Conservation (phyloP, 53 echinoderm and acorn worm species). For the Paelopatides confundens region DNA sequence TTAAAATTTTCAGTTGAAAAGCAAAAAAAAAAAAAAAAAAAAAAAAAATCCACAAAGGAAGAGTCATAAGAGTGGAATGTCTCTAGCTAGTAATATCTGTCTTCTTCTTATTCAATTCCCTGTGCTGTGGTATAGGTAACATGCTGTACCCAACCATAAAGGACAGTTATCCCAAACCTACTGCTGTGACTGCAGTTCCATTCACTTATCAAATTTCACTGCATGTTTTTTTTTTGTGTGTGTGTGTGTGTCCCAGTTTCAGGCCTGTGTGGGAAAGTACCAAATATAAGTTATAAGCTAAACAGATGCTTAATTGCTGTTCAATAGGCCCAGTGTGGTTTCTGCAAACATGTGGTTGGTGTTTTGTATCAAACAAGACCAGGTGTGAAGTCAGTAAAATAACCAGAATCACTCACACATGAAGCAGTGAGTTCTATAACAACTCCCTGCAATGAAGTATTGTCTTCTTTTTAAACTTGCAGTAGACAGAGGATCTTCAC, state of each 20-base stretch:
- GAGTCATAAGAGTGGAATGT: neutral
- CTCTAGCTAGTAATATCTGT: neutral
- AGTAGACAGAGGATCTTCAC: no score
- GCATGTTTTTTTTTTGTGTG: no score
- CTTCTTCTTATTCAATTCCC: neutral
- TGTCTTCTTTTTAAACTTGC: no score
- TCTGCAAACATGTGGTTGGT: conserved; percentile 43
- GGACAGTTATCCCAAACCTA: no score
- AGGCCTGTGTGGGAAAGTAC: conserved; percentile 35
- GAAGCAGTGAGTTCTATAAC: conserved; percentile 16
- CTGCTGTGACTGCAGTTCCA: conserved; percentile 7
- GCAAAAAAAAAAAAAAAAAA: neutral
- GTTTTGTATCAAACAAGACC: conserved; percentile 39
- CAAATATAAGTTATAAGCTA: neutral
- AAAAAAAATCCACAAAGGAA: neutral
- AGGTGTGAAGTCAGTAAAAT: conserved; percentile 33
- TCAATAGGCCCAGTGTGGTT: conserved; percentile 4
- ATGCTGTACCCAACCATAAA: neutral
- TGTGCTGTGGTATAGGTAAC: neutral
- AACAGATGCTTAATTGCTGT: neutral
- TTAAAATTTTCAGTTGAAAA: neutral
- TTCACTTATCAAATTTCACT: conserved; percentile 16
- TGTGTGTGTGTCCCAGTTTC: no score
- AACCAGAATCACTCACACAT: conserved; percentile 25
- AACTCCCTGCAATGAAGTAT: neutral